Evolutionary conservation across 1,140 invertebrate species (phyloP).

Genomic region (Drosophila triauraria): DNA sequence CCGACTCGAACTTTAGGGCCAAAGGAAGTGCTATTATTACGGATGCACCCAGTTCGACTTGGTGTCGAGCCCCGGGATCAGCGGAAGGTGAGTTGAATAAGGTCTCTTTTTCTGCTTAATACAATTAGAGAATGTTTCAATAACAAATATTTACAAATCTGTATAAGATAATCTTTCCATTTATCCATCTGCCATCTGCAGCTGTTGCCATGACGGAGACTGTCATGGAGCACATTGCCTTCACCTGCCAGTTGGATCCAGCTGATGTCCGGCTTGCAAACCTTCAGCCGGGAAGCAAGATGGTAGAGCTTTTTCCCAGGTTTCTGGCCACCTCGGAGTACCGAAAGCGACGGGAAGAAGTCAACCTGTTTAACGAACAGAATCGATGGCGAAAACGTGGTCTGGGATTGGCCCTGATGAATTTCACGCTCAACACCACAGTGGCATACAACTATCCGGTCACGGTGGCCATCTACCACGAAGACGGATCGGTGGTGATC

Average conservation of each 20-base stretch:
- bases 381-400: slow-evolving; percentile 90
- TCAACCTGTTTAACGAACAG: slow-evolving; percentile 87
- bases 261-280: slow-evolving; percentile 89
- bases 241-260: slow-evolving; percentile 88
- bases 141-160: no score
- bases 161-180: slow-evolving; percentile 51
- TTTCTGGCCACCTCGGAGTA: slow-evolving; percentile 85
- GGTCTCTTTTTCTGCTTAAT: no score
- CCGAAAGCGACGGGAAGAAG: slow-evolving; percentile 85
- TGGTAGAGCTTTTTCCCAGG: slow-evolving; percentile 78
- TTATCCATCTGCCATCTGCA: slow-evolving; percentile 83
- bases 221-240: slow-evolving; percentile 93
- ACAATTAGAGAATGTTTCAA: no score
- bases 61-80: slow-evolving; percentile 87
- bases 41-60: slow-evolving; percentile 88
- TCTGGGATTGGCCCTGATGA: slow-evolving; percentile 87
- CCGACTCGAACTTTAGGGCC: slow-evolving; percentile 85
- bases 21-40: slow-evolving; percentile 87
- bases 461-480: slow-evolving; percentile 87
- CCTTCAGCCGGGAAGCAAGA: slow-evolving; percentile 85
- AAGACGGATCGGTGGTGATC: slow-evolving; percentile 89
- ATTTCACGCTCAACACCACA: slow-evolving; percentile 86
- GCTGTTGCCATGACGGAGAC: slow-evolving; percentile 89
- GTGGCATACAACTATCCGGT: slow-evolving; percentile 86
- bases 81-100: slow-evolving; percentile 86